phyloP scores from a whole-genome alignment of 2,113 vertebrate species.

The Columbina picui region DNA sequence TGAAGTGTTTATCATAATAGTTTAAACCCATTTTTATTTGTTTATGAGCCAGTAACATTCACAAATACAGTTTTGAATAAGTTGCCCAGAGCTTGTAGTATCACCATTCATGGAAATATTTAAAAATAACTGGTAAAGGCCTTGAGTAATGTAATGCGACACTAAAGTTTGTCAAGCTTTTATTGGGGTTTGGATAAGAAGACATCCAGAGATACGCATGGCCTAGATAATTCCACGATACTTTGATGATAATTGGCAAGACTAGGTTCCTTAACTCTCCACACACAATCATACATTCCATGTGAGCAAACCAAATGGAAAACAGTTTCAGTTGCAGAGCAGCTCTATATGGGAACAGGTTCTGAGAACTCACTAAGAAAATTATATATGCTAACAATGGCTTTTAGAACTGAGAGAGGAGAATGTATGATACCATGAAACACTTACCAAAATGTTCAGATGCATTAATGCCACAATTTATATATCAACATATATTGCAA shows the following conservation, averaged over 20 bases:
- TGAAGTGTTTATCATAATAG: neutral
- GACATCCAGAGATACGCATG: neutral
- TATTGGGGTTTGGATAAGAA: neutral
- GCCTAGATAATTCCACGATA: neutral
- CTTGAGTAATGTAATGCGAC: neutral
- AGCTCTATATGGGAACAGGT: neutral
- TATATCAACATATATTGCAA: conserved; percentile 49
- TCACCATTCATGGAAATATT: neutral
- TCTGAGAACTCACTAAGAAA: neutral
- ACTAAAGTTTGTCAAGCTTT: neutral
- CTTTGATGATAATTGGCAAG: neutral
- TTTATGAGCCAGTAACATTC: neutral
- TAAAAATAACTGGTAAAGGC: neutral
- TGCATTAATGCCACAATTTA: conserved; percentile 65
- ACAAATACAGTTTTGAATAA: neutral
- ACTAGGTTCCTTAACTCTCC: neutral
- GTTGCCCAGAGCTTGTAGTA: neutral
- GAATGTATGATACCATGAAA: neutral
- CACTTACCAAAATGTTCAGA: conserved; percentile 35
- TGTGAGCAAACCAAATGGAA: neutral
- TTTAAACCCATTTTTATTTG: neutral
- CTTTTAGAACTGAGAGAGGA: neutral
- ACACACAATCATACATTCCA: neutral
- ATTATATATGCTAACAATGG: neutral
- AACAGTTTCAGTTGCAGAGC: neutral